phyloP scores from a whole-genome alignment of 2,888 invertebrate genomes.

The Hermaeophaga mercurialis region DNA sequence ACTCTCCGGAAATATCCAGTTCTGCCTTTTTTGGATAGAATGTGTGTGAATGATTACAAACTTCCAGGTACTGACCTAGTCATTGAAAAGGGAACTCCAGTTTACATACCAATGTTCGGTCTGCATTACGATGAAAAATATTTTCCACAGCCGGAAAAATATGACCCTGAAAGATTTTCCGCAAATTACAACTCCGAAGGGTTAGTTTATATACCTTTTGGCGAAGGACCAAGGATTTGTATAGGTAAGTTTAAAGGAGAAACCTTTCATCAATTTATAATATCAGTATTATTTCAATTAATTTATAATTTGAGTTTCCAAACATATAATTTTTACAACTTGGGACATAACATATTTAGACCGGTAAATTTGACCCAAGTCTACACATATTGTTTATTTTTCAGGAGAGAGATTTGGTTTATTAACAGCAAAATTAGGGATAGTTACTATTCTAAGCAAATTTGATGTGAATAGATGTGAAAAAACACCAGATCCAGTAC shows the following conservation, averaged over 20 bases:
- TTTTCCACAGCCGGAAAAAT: conserved; percentile 48
- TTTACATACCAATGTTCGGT: conserved; percentile 45
- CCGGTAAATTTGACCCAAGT: no score
- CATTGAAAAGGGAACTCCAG: conserved; percentile 43
- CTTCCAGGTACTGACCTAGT: conserved; percentile 34
- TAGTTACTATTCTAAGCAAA: conserved; percentile 36
- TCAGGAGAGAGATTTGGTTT: conserved; percentile 42
- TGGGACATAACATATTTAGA: no score
- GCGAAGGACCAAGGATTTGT: conserved; percentile 52
- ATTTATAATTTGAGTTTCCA: no score
- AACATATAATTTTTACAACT: no score
- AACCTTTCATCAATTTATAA: no score
- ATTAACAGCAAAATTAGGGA: conserved; percentile 35
- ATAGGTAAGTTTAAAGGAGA: conserved; percentile 53
- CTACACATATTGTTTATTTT: no score
- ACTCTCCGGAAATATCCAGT: conserved; percentile 51
- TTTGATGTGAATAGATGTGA: conserved; percentile 37
- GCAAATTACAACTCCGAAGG: conserved; percentile 28
- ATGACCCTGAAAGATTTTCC: conserved; percentile 41
- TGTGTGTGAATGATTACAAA: conserved; percentile 38
- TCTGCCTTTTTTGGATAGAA: conserved; percentile 36
- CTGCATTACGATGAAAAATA: conserved; percentile 48
- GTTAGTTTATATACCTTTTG: conserved; percentile 48
- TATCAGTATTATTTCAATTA: no score
- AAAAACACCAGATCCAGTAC: conserved; percentile 39